Base-by-base conservation (phyloP, 2,113 vertebrate species). In the Mustela nigripes region DNA sequence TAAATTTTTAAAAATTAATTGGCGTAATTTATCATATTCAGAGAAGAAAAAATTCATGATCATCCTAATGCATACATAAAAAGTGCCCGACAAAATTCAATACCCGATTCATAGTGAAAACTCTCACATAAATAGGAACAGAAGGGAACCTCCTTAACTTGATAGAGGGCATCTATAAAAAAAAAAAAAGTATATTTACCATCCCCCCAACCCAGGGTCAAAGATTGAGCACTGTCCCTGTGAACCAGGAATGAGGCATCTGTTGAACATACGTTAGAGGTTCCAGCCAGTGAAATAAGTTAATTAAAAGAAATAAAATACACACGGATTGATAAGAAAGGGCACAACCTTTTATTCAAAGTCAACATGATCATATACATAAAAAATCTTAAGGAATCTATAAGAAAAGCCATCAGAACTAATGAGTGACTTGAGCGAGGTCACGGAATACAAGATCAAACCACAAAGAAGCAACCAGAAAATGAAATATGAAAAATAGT, bases 1-100 rank as follows among this genome's bases (percentile, higher is more conserved):
- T 89, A 82, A 88, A 86, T 78, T 65, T 89, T 93, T 39, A 42
- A 62, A 56, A 62, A 85, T 86, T 36, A 36, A 74, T 67, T 58
- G 24, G n/a, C 28, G 1, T 62, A 76, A 76, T 90, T 92, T 89
- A 89, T 78, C 58, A 42, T 53, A 65, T 50, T 85, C n/a, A 63
- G 31, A 62, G 56, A 48, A 86, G 42, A 83, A 90, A 84, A 91
- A 81, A 90, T 56, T 50, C 19, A 76, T 53, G 53, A 18, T 83
- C 33, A 73, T 76, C 42, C 45, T 63, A 92, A 82, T 26, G 11
- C n/a, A 50, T 7, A 11, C 67, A 21, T 39, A 62, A 71, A 63
- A 45, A 92, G 15, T 69, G 42, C 45, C 14, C 63, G 14, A 81
- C 11, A 67, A 92, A 80, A 71, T 65, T 24, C 63, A 84, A 85